Evolutionary conservation across 2,888 invertebrate genomes (phyloP).

Genomic region (Orthonychiurus folsomi): DNA sequence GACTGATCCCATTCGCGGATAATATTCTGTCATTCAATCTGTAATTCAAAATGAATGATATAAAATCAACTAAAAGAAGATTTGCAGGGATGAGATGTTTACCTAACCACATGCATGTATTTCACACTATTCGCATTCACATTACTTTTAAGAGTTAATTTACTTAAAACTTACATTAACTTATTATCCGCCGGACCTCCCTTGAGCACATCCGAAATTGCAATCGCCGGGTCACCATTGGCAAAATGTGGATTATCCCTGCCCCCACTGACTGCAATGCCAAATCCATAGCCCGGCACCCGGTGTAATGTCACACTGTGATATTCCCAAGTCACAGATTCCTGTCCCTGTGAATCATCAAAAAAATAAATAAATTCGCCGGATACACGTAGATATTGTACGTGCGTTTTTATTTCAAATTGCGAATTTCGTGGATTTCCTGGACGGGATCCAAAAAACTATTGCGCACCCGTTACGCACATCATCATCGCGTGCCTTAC

Average conservation of each 20-base stretch:
- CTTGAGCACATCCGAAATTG: constrained; percentile 93
- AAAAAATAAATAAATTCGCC: no score
- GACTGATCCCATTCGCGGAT: constrained; percentile 87
- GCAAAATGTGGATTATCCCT: constrained; percentile 97
- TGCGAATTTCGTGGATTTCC: no score
- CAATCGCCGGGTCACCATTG: constrained; percentile 94
- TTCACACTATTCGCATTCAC: no score
- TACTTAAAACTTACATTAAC: constrained; percentile 45
- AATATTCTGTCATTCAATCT: constrained; percentile 97
- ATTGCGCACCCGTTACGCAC: no score
- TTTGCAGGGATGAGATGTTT: no score
- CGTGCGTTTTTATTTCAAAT: no score
- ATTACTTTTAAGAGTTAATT: not conserved
- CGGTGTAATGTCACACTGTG: constrained; percentile 84
- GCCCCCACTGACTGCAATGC: constrained; percentile 96
- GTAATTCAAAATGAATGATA: constrained; percentile 38
- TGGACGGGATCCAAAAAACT: no score
- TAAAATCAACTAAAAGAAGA: not conserved
- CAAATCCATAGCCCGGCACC: constrained; percentile 94
- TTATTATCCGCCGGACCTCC: constrained; percentile 96
- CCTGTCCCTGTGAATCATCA: no score
- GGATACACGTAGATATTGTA: no score
- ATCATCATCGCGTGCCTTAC: no score
- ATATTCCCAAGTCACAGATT: constrained; percentile 64
- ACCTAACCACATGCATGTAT: no score